These are phyloP conservation scores for Leptocoma aspasia DNA, from an alignment of 2,113 vertebrate genomes.

Conservation along the genomic window DNA sequence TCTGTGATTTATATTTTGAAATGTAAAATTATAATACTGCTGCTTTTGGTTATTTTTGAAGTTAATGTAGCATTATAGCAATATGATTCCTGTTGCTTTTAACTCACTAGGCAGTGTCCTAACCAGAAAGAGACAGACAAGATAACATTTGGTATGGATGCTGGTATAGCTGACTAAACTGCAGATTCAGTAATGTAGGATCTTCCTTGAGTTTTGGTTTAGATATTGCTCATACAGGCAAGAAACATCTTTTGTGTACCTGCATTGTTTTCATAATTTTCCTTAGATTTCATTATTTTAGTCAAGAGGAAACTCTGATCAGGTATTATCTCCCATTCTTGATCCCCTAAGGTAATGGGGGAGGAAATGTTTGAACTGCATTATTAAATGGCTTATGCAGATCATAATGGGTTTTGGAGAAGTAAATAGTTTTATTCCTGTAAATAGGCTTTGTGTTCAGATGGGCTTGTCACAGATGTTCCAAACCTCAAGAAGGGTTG, in stretches of 20 bases:
- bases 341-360: not conserved
- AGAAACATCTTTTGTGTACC: not conserved
- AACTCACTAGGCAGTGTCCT: not conserved
- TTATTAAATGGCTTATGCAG: not conserved
- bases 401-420: not conserved
- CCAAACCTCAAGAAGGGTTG: not conserved
- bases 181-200: not conserved
- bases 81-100: not conserved
- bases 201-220: not conserved
- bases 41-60: not conserved
- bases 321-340: not conserved
- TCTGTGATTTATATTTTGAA: not conserved
- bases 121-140: not conserved
- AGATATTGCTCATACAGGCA: not conserved
- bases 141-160: fast-evolving
- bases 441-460: not conserved
- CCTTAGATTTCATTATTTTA: not conserved
- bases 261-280: not conserved
- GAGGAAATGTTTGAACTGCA: not conserved
- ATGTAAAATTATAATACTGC: not conserved
- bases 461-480: not conserved
- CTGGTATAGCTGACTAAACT: not conserved
- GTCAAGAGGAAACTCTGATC: not conserved
- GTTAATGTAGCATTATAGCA: not conserved
- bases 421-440: not conserved